Base-by-base conservation (phyloP, 2,113 vertebrate species). In the Eretmochelys imbricata region DNA sequence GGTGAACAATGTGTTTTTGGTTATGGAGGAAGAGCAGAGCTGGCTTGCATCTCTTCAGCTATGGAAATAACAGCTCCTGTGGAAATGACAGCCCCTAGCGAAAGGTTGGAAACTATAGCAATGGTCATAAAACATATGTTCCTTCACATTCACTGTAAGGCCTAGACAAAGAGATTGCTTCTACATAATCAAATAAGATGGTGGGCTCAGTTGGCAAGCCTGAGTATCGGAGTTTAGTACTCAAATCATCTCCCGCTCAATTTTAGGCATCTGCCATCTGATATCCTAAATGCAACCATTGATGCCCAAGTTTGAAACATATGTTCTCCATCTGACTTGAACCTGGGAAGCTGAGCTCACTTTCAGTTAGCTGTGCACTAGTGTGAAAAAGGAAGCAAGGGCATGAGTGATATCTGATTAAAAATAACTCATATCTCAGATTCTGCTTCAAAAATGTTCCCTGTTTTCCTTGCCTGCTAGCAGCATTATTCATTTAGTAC, bases 401-500 rank as follows among this genome's bases (percentile, higher is more conserved):
- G 10, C 24, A n/a, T 42, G 42, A 85, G 42, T 27, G 2, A 54
- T 38, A 6, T 5, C 38, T 13, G 35, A 54, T 90, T 65, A 89
- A 88, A 97, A 82, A 50, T 62, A 48, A 87, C 46, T 65, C 84
- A 31, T 80, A 49, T 3, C 84, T 93, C 51, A 87, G 55, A 84
- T 50, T 4, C 5, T 69, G 54, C 3, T 24, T 59, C 80, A 5
- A 27, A 91, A 91, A 89, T 87, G 76, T 35, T 8, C 12, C 31
- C 42, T 84, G 38, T 38, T 5, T 1, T 84, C 87, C 69, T 94
- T 80, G 24, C 9, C 79, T 50, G 59, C 51, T 83, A 93, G 31
- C 29, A 88, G 27, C 22, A 79, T 85, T 95, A 92, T 97, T 88
- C 20, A 79, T 97, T 95, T 93, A 94, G 38, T 93, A 90, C 10